Percentiles rank a stretch among this genome's conserved stretches.
Conservation (phyloP, 1,140 invertebrate genomes). For the Bombus cullumanus region DNA sequence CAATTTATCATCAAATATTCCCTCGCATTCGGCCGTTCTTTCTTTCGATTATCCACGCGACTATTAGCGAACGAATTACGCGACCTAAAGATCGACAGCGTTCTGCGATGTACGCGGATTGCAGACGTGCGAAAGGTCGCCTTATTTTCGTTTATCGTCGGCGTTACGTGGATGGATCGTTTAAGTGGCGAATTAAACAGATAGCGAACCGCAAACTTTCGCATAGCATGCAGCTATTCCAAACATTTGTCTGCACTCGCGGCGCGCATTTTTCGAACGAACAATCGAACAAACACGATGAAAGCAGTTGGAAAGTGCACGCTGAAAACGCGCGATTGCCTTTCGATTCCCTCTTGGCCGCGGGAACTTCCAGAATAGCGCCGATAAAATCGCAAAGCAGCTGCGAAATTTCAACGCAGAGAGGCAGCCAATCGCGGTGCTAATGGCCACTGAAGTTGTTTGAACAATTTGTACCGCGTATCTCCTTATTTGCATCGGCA, state of each 20-base stretch:
- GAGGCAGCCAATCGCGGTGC: background rate
- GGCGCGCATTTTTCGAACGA: background rate
- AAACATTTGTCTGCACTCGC: background rate
- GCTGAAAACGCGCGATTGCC: background rate
- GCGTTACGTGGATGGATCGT: background rate
- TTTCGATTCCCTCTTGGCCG: background rate
- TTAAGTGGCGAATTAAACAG: background rate
- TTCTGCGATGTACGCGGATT: too few species aligned
- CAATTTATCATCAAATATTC: background rate
- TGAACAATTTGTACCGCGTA: slow-evolving; percentile 35
- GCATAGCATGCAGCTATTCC: background rate
- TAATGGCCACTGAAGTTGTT: slow-evolving; percentile 32
- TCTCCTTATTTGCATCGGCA: slow-evolving; percentile 39
- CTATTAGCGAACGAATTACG: too few species aligned
- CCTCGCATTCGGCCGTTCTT: too few species aligned
- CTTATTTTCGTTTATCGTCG: background rate
- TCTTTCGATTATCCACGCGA: too few species aligned
- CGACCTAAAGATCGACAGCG: too few species aligned
- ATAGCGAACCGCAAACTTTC: background rate
- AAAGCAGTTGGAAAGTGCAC: background rate
- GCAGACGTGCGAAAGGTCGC: too few species aligned
- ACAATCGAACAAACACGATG: background rate
- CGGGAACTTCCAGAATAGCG: background rate
- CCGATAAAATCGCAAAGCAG: slow-evolving; percentile 24
- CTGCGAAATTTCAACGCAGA: background rate